A percentile compares a stretch with the other conserved stretches of the same genome.
Conservation (phyloP, 1,140 invertebrate species). For the Penaeus vannamei region DNA sequence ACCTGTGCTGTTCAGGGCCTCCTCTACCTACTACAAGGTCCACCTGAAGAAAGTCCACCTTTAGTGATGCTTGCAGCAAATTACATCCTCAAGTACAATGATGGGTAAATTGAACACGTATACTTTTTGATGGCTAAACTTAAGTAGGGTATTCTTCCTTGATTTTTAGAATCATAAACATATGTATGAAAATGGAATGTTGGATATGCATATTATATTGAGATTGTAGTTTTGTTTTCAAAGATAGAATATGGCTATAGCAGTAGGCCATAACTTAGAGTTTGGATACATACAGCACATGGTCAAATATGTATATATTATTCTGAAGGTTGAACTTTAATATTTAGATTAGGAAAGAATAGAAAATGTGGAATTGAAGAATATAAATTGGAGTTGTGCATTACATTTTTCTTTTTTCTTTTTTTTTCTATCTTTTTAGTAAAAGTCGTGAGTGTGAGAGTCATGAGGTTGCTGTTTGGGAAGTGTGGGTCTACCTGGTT, state of each 20-base stretch:
- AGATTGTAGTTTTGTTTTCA: too few relatives aligned
- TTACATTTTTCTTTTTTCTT: neutral
- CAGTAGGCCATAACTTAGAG: too few relatives aligned
- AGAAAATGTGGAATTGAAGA: neutral
- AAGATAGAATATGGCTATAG: too few relatives aligned
- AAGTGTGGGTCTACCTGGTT: constrained; percentile 80
- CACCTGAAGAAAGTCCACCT: constrained; percentile 68
- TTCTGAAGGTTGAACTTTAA: too few relatives aligned
- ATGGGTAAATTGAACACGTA: constrained; percentile 60
- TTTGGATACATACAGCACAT: too few relatives aligned
- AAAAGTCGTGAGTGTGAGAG: constrained; percentile 62
- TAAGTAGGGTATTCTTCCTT: neutral
- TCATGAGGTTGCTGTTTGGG: constrained; percentile 80
- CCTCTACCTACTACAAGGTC: constrained; percentile 82
- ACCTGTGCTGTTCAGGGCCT: constrained; percentile 82
- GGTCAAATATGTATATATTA: too few relatives aligned
- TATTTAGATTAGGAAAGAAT: too few relatives aligned
- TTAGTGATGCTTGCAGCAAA: constrained; percentile 61
- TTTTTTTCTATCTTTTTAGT: constrained; percentile 42
- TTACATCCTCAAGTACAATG: constrained; percentile 67
- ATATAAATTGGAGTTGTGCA: neutral
- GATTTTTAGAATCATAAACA: neutral
- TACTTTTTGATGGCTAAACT: neutral
- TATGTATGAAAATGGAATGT: too few relatives aligned
- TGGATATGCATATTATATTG: too few relatives aligned